Base-by-base conservation (phyloP, 2,113 vertebrate genomes). In the Neolamprologus ventralis region DNA sequence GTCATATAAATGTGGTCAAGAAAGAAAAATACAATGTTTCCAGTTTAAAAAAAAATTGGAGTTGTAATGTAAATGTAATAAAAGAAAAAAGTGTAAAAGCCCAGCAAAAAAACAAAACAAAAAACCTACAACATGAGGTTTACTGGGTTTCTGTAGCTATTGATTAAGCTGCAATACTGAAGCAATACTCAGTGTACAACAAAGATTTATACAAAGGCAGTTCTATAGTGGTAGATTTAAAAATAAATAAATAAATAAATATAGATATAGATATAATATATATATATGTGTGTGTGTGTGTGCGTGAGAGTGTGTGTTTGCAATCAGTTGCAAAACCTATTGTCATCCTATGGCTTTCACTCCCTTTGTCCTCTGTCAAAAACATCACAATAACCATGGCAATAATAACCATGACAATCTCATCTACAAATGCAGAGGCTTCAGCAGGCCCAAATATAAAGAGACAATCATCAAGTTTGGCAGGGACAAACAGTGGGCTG, bases 371-470 rank as follows among this genome's bases (percentile, higher is more conserved):
- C 82, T 85, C 57, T 53, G 16, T 73, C 19, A 94, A 86, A 93
- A 94, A 92, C 91, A 85, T 92, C 89, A 90, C 86, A 89, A 92
- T 89, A 94, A 91, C 92, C 90, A 93, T 93, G 93, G 93, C 89
- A 91, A 93, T 95, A 86, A 92, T 89, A 93, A 93, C 93, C 92
- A 95, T 94, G 93, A 95, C 92, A 93, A 94, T 95, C 92, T 94
- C 94, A 95, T 95, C 90, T 89, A 85, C 85, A 86, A 79, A 85
- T 75, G 33, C 83, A 73, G 84, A 82, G 91, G 86, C 85, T 84
- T 80, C 68, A 86, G 81, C 80, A 88, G 82, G 54, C 86, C 73
- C 75, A 85, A 55, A 82, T 87, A 87, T 90, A 92, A 91, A 88
- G 92, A 91, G 91, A 87, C 89, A 86, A 91, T 92, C 90, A 83